Evolutionary conservation across 2,113 vertebrate species (phyloP).

Genomic region (Xenus cinereus): DNA sequence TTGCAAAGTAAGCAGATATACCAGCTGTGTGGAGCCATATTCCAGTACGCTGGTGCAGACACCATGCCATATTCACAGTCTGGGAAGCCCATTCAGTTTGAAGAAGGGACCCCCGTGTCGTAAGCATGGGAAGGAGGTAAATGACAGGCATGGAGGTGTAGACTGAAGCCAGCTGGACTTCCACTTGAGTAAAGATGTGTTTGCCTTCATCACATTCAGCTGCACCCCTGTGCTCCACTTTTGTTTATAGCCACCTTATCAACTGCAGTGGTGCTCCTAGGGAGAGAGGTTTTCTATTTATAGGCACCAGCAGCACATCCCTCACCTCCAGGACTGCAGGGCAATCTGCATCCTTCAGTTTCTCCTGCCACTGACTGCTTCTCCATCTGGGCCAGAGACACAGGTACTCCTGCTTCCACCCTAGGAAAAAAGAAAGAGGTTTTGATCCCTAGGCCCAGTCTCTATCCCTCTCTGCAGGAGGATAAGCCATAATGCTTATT

Average conservation of each 20-base stretch:
- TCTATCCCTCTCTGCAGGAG: neutral
- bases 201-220: neutral
- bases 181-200: neutral
- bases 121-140: neutral
- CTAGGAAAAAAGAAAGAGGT: neutral
- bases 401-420: fast-evolving
- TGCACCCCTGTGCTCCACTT: neutral
- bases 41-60: neutral
- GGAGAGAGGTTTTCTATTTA: neutral
- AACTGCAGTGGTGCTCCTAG: neutral
- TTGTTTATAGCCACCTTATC: neutral
- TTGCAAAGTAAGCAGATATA: neutral
- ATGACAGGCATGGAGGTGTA: neutral
- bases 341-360: neutral
- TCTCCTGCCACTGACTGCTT: neutral
- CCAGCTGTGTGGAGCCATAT: neutral
- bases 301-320: neutral
- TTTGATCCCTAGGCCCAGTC: neutral
- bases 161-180: neutral
- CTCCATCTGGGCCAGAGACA: neutral
- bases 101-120: neutral
- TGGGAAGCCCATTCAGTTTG: neutral
- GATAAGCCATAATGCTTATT: neutral
- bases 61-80: neutral
- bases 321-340: neutral